Conservation (phyloP, 2,888 invertebrate species). For the Epistrophe eligans region DNA sequence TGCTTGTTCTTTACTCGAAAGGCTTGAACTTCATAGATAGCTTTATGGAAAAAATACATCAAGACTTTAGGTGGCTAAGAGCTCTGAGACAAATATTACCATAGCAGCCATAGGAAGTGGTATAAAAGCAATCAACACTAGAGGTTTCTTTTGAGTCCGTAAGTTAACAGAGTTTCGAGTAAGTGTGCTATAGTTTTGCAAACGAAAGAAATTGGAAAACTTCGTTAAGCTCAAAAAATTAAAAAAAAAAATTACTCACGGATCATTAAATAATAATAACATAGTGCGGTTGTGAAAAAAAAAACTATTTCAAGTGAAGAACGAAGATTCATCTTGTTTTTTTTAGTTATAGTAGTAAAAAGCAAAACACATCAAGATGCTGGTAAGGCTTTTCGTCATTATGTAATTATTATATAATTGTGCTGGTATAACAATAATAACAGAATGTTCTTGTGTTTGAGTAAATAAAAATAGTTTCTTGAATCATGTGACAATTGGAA, state of each 20-base stretch:
- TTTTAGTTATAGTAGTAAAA: slow-evolving; percentile 13
- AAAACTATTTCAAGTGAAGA: slow-evolving; percentile 19
- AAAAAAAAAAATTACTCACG: slow-evolving; percentile 20
- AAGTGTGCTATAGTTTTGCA: slow-evolving; percentile 79
- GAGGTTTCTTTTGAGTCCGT: slow-evolving; percentile 84
- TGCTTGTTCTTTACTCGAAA: slow-evolving; percentile 62
- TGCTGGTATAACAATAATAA: neutral
- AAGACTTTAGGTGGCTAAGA: slow-evolving; percentile 39
- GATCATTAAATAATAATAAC: slow-evolving; percentile 23
- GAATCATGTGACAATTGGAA: neutral
- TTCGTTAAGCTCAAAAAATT: slow-evolving; percentile 47
- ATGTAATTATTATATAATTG: neutral
- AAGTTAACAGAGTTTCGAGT: slow-evolving; percentile 84
- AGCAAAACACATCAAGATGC: slow-evolving; percentile 30
- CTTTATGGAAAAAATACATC: slow-evolving; percentile 30
- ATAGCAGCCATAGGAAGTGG: slow-evolving; percentile 78
- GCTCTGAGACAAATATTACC: slow-evolving; percentile 52
- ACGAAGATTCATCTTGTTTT: neutral
- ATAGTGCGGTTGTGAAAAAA: slow-evolving; percentile 45
- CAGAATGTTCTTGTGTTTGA: neutral
- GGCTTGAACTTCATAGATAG: slow-evolving; percentile 61
- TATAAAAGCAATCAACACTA: slow-evolving; percentile 83
- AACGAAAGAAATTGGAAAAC: slow-evolving; percentile 71
- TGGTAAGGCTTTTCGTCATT: slow-evolving; percentile 58
- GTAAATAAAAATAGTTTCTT: neutral